These are phyloP conservation scores for Accipiter virgatus DNA, from an alignment of 2,113 vertebrate genomes.

Conservation along the genomic window DNA sequence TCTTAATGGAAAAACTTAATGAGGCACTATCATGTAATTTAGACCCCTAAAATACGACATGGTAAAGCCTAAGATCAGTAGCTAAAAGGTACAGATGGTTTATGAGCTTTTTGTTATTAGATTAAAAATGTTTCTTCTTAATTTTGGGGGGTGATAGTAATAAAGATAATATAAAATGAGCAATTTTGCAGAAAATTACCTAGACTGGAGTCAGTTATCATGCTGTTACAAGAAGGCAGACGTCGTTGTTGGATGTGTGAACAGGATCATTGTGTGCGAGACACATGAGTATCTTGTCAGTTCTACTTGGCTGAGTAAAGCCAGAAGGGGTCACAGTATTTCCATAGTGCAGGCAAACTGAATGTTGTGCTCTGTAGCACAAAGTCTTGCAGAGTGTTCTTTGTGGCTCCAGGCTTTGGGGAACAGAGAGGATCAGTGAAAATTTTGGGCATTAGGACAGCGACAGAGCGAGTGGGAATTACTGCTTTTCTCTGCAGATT, in stretches of 20 bases:
- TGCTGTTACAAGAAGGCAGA: neutral
- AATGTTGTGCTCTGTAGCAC: neutral
- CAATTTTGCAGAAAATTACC: neutral
- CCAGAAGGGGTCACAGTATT: neutral
- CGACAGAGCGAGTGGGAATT: neutral
- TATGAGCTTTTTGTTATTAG: neutral
- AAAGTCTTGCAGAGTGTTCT: neutral
- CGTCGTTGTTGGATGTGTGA: neutral
- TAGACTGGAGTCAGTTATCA: neutral
- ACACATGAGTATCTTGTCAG: neutral
- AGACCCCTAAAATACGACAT: neutral
- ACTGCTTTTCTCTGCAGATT: neutral
- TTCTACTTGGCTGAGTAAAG: neutral
- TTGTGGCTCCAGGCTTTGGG: neutral
- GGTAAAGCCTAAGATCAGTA: neutral
- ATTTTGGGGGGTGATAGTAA: neutral
- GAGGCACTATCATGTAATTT: neutral
- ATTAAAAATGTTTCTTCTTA: neutral
- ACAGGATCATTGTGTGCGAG: neutral
- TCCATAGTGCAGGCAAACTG: neutral
- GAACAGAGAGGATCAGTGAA: neutral
- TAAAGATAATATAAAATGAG: neutral
- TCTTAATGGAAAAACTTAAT: neutral
- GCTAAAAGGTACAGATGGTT: neutral
- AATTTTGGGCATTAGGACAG: neutral